A percentile compares a stretch with the other conserved stretches of the same genome.
Evolutionary conservation across 1,140 invertebrate genomes (phyloP).

Genomic region (Solenopsis invicta): DNA sequence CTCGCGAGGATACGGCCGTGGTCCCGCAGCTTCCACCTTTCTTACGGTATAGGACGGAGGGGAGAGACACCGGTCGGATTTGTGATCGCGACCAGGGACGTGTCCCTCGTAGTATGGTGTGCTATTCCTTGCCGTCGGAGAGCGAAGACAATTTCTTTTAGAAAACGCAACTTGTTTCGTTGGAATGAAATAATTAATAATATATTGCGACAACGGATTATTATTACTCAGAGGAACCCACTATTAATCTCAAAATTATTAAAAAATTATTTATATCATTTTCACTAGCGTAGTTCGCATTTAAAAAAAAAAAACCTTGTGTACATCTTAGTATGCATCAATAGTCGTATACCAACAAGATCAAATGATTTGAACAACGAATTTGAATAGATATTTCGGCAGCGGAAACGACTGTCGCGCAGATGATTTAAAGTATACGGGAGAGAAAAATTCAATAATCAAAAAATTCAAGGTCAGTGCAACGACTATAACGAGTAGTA

Average conservation of each 20-base stretch:
- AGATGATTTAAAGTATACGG: slow-evolving; percentile 44
- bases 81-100: slow-evolving; percentile 44
- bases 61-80: neutral
- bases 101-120: neutral
- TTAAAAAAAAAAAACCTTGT: too few species aligned
- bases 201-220: neutral
- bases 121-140: neutral
- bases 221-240: neutral
- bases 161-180: neutral
- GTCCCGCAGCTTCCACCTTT: slow-evolving; percentile 47
- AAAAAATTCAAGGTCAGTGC: slow-evolving; percentile 67
- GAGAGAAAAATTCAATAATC: slow-evolving; percentile 3
- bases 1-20: slow-evolving; percentile 78
- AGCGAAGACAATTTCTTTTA: neutral
- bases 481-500: neutral
- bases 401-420: slow-evolving; percentile 75
- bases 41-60: neutral
- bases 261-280: neutral
- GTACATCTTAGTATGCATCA: too few species aligned
- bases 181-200: neutral
- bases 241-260: neutral
- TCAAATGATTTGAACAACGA: slow-evolving; percentile 5
- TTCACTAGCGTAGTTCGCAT: too few species aligned
- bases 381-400: slow-evolving; percentile 60
- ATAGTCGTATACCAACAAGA: neutral